Conservation (phyloP, 2,113 vertebrate genomes). For the Xenopus tropicalis region DNA sequence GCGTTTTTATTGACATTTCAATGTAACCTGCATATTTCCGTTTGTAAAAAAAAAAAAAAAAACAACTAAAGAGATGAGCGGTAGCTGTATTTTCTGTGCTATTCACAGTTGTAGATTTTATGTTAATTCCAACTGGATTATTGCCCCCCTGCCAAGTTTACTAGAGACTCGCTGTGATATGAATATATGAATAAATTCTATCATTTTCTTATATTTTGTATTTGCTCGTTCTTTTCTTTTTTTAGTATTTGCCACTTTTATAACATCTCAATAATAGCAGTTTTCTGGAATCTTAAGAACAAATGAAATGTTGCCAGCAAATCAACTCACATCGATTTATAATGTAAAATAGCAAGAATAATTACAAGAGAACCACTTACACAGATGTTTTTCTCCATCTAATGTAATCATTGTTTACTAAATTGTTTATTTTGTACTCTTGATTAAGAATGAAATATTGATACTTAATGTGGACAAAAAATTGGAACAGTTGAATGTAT, state of each 20-base stretch:
- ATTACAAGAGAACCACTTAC: conserved; percentile 73
- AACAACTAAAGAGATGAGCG: too few relatives aligned
- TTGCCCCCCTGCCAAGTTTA: conserved; percentile 79
- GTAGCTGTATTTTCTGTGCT: conserved; percentile 73
- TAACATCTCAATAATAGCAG: conserved; percentile 78
- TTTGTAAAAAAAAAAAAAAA: conserved; percentile 71
- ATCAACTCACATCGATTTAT: conserved; percentile 68
- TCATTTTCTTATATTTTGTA: conserved; percentile 52
- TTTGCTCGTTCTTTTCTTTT: conserved; percentile 66
- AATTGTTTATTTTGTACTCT: conserved; percentile 80
- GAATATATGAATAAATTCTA: conserved; percentile 82
- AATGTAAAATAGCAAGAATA: conserved; percentile 77
- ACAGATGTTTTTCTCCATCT: conserved; percentile 77
- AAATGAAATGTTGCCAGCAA: conserved; percentile 68
- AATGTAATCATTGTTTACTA: conserved; percentile 81
- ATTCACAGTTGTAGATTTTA: conserved; percentile 84
- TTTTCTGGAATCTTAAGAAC: conserved; percentile 78
- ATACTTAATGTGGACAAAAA: conserved; percentile 57
- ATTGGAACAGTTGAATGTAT: too few relatives aligned
- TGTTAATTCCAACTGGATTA: conserved; percentile 80
- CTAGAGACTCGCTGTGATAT: conserved; percentile 77
- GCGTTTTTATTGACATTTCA: not conserved
- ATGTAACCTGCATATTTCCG: conserved; percentile 54
- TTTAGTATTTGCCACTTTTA: conserved; percentile 82
- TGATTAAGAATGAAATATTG: conserved; percentile 81